These are phyloP conservation scores for Drosophila ercepeae DNA, from an alignment of 1,140 invertebrate genomes.

Conservation along the genomic window DNA sequence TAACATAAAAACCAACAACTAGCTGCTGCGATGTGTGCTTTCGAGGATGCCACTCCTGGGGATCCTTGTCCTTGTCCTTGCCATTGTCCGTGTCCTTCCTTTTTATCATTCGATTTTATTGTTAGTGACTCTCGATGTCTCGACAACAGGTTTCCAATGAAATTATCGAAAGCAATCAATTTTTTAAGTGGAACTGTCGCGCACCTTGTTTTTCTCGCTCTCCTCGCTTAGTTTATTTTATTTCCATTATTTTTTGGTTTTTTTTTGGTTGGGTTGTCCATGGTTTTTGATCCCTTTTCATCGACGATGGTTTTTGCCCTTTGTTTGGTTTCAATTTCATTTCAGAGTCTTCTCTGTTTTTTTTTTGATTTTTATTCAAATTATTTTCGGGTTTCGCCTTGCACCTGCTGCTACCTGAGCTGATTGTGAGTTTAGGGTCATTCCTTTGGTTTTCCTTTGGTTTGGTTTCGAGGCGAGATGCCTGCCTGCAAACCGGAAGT, in stretches of 20 bases:
- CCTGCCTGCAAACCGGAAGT: constrained; percentile 70
- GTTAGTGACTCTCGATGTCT: constrained; percentile 49
- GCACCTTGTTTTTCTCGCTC: constrained; percentile 49
- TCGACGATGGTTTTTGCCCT: constrained; percentile 51
- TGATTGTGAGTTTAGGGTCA: constrained; percentile 32
- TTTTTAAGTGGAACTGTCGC: constrained; percentile 79
- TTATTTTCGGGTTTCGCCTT: constrained; percentile 61
- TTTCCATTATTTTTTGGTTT: not conserved
- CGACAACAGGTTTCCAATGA: constrained; percentile 77
- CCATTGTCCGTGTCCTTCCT: too few relatives aligned
- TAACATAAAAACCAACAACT: constrained; percentile 74
- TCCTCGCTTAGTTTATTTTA: not conserved
- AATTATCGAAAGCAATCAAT: constrained; percentile 81
- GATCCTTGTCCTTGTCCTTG: constrained; percentile 10
- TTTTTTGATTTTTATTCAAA: constrained; percentile 76
- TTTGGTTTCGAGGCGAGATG: constrained; percentile 5
- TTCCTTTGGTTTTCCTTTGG: constrained; percentile 13
- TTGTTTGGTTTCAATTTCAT: constrained; percentile 80
- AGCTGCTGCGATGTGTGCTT: constrained; percentile 45
- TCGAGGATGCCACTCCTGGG: constrained; percentile 38
- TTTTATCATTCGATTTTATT: constrained; percentile 78
- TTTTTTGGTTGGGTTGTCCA: not conserved
- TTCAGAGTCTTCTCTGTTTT: constrained; percentile 26
- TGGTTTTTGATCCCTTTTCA: constrained; percentile 26
- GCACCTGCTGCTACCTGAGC: constrained; percentile 67